Percentiles rank a stretch among this genome's conserved stretches.
Evolutionary conservation across 2,113 vertebrate genomes (phyloP).

Genomic region (Archocentrus centrarchus): DNA sequence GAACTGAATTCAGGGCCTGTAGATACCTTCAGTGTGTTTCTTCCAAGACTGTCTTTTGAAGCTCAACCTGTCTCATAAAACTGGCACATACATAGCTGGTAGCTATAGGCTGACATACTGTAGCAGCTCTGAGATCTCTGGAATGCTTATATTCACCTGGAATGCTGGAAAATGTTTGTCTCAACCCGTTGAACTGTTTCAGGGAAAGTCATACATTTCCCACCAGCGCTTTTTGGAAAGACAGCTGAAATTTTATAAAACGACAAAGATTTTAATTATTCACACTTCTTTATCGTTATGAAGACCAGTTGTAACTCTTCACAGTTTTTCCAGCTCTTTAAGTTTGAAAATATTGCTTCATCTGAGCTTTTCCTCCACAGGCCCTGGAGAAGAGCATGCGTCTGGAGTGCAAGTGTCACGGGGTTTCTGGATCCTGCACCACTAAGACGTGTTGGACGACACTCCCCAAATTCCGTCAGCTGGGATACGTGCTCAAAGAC

Average conservation of each 20-base stretch:
- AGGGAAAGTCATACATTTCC: slow-evolving; percentile 19
- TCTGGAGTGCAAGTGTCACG: slow-evolving; percentile 96
- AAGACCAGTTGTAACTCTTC: background rate
- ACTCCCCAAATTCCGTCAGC: slow-evolving; percentile 96
- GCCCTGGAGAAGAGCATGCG: slow-evolving; percentile 96
- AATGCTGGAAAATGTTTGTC: slow-evolving; percentile 81
- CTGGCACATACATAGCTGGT: slow-evolving; percentile 23
- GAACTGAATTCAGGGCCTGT: background rate
- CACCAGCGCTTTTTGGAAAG: background rate
- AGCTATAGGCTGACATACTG: slow-evolving; percentile 54
- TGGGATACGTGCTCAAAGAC: slow-evolving; percentile 97
- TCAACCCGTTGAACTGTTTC: slow-evolving; percentile 79
- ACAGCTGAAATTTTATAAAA: background rate
- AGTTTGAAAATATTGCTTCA: slow-evolving; percentile 2
- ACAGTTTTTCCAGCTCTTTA: background rate
- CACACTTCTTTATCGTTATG: background rate
- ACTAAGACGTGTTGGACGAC: slow-evolving; percentile 99
- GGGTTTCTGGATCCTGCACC: slow-evolving; percentile 96
- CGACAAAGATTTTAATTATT: background rate
- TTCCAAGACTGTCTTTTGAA: slow-evolving; percentile 2
- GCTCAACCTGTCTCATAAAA: slow-evolving; percentile 31
- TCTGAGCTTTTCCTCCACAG: slow-evolving; percentile 66
- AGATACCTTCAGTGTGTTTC: background rate
- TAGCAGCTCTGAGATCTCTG: slow-evolving; percentile 54
- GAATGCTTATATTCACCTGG: slow-evolving; percentile 73